Base-by-base conservation (phyloP, 2,797 vertebrate genomes). In the Melanotaenia nigrans region DNA sequence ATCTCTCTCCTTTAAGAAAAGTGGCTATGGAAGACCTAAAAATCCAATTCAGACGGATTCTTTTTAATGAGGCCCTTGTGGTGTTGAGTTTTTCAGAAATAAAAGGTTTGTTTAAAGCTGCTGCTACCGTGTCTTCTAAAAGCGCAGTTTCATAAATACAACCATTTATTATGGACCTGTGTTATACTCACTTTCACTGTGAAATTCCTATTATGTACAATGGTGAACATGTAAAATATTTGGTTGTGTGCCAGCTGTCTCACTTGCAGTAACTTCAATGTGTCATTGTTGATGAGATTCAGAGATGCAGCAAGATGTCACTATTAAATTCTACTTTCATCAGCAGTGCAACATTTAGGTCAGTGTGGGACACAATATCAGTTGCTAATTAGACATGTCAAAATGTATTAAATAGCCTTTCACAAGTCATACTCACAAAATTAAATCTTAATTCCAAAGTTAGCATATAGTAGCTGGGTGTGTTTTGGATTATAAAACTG, bases 391-490 rank as follows among this genome's bases (percentile, higher is more conserved):
- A 80, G 49, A 65, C 57, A 20, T 73, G 75, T 77, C 61, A 73
- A 76, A 86, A 77, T 38, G 70, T 45, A 28, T 70, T 65, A 36
- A 77, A 82, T 66, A 68, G 58, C 25, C 67, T 63, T 71, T 87
- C 83, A 87, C 53, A 53, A 70, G 76, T 79, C 72, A 75, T 49
- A 59, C 12, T 49, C 2, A 28, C 6, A 49, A 68, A 69, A 53
- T 73, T 68, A 35, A 77, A 71, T 42, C 71, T 35, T 36, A 47
- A 60, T 25, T 79, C 49, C 14, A 61, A 20, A 83, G 59, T 58
- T 25, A 47, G 10, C 4, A 38, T 70, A 5, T 16, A 32, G 14
- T 64, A 33, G 53, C 18, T 61, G 10, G 25, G 8, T 32, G 8
- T 61, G 61, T 20, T 65, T 24, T 62, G 12, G 38, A 38, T 8